Base-by-base conservation (phyloP, 2,113 vertebrate species). In the Corydoras sp. region DNA sequence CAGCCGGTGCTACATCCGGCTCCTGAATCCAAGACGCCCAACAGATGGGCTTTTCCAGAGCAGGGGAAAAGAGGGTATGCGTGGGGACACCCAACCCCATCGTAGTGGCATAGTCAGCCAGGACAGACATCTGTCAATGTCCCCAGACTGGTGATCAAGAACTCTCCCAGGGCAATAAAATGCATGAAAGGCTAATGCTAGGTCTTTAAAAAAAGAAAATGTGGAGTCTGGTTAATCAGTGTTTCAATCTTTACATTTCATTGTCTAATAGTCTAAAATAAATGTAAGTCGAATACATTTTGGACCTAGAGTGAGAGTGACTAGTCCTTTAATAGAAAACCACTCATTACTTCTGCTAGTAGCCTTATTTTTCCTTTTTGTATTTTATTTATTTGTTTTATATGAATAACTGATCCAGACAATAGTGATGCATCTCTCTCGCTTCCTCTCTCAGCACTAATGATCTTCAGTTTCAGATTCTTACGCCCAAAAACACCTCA, bases 51-150 rank as follows among this genome's bases (percentile, higher is more conserved):
- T 82, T 82, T 74, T 64, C 32, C 68, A 71, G 80, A 86, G 78
- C 81, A 71, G 58, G 18, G 18, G 18, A 24, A 24, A 24, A 24
- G 18, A 24, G 18, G 18, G 85, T 61, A 30, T n/a, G 58, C 13
- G 9, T 13, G 50, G 58, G 62, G 49, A 66, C 85, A 81, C 81
- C 80, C 67, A 81, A 68, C 79, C 84, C 84, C 81, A 83, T 82
- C 77, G 76, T 65, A 72, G 66, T 69, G 73, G 75, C 83, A 80
- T 76, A 0, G 62, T 82, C 76, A 75, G 81, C 71, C 83, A 83
- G 69, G 88, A 88, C 79, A 86, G 88, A 89, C 90, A 91, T 90
- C 89, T 90, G 90, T 88, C 88, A 84, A 67, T 71, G 82, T 87
- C 85, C 86, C 88, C 72, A 61, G 72, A 85, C 86, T 79, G 81